A percentile compares a stretch with the other conserved stretches of the same genome.
Conservation (phyloP, 2,888 invertebrate genomes). For the Napeogenes inachia region DNA sequence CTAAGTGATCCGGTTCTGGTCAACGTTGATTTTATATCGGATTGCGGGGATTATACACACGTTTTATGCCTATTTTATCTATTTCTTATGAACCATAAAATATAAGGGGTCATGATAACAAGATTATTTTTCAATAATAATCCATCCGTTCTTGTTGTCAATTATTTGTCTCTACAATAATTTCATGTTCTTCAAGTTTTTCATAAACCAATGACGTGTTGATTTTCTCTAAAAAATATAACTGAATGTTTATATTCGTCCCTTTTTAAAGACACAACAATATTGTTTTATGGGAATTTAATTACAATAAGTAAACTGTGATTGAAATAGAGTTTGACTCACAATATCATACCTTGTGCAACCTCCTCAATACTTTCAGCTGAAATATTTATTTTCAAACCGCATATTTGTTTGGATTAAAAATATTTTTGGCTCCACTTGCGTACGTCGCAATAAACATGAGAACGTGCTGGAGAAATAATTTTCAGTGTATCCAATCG, state of each 20-base stretch:
- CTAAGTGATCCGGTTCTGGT: constrained; percentile 76
- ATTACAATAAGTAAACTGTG: too few relatives aligned
- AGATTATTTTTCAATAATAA: too few relatives aligned
- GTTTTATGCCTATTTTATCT: constrained; percentile 6
- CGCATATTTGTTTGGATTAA: constrained; percentile 73
- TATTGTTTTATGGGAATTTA: too few relatives aligned
- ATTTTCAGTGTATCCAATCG: neutral
- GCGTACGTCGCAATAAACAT: constrained; percentile 67
- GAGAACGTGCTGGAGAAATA: neutral
- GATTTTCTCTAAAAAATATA: too few relatives aligned
- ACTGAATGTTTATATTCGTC: too few relatives aligned
- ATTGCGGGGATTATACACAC: constrained; percentile 37
- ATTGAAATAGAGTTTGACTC: too few relatives aligned
- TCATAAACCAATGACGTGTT: too few relatives aligned
- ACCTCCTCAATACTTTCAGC: constrained; percentile 46
- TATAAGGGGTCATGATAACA: too few relatives aligned
- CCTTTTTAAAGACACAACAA: too few relatives aligned
- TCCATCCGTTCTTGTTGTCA: too few relatives aligned
- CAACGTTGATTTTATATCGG: constrained; percentile 73
- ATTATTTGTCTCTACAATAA: too few relatives aligned
- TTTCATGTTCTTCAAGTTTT: too few relatives aligned
- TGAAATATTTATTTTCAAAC: constrained; percentile 74
- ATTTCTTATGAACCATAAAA: neutral
- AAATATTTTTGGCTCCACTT: constrained; percentile 75
- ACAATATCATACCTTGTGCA: constrained; percentile 30